A percentile compares a stretch with the other conserved stretches of the same genome.
Evolutionary conservation across 2,797 vertebrate genomes (phyloP).

Genomic region (Anguilla obscura): DNA sequence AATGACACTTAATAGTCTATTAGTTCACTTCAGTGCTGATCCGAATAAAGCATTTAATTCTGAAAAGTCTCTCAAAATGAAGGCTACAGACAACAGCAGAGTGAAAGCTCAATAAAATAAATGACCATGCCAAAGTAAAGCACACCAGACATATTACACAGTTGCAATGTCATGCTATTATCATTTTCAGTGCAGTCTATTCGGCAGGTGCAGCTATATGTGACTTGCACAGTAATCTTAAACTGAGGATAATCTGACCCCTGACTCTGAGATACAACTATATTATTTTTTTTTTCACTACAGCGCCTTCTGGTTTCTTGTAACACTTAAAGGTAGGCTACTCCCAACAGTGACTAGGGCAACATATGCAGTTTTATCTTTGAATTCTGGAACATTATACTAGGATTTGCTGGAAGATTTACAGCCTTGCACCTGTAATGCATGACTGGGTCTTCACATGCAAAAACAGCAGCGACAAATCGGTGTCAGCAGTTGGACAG

Average conservation of each 20-base stretch:
- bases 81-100: neutral
- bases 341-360: constrained; percentile 5
- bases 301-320: neutral
- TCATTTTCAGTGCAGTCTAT: neutral
- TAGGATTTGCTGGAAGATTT: neutral
- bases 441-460: neutral
- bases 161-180: neutral
- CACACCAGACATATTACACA: neutral
- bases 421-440: neutral
- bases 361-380: constrained; percentile 55
- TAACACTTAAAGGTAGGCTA: neutral
- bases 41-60: neutral
- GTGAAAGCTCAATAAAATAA: constrained; percentile 2
- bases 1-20: constrained; percentile 4
- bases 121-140: neutral
- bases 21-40: neutral
- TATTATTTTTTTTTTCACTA: neutral
- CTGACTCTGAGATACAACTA: neutral
- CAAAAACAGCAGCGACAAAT: neutral
- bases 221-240: neutral
- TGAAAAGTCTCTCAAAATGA: neutral
- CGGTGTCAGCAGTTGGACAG: neutral
- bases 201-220: neutral
- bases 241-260: neutral
- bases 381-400: constrained; percentile 41